These are phyloP conservation scores for Carollia perspicillata DNA, from an alignment of 2,113 vertebrate species.

Conservation along the genomic window DNA sequence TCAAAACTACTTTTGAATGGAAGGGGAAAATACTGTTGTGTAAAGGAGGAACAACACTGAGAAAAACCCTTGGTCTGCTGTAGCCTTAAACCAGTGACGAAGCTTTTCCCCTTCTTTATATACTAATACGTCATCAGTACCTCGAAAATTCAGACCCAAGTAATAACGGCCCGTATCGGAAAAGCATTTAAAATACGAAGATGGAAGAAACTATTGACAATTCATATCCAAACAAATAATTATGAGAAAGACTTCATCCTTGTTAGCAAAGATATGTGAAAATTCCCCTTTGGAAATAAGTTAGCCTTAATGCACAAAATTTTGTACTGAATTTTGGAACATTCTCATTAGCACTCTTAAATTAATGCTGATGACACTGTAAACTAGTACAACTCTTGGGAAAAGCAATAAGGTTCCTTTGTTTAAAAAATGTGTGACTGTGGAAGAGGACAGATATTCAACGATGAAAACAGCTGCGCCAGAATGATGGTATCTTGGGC, in stretches of 20 bases:
- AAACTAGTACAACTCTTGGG: background rate
- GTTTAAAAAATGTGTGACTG: background rate
- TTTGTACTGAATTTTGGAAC: background rate
- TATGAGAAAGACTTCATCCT: background rate
- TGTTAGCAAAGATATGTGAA: background rate
- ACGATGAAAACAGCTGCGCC: background rate
- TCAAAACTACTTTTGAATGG: background rate
- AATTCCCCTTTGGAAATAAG: background rate
- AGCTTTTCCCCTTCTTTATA: background rate
- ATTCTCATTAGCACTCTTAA: background rate
- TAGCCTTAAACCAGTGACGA: background rate
- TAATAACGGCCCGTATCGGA: background rate
- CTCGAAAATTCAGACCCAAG: background rate
- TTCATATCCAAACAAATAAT: background rate
- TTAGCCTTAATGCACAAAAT: background rate
- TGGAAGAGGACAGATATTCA: background rate
- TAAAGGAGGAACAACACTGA: background rate
- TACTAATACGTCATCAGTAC: background rate
- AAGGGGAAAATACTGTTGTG: background rate
- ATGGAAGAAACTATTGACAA: background rate
- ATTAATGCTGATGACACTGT: background rate
- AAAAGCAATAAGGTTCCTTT: background rate
- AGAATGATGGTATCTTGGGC: background rate
- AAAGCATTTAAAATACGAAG: background rate
- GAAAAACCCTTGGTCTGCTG: background rate